Evolutionary conservation across 2,797 vertebrate genomes (phyloP).

Genomic region (Yasuhikotakia modesta): DNA sequence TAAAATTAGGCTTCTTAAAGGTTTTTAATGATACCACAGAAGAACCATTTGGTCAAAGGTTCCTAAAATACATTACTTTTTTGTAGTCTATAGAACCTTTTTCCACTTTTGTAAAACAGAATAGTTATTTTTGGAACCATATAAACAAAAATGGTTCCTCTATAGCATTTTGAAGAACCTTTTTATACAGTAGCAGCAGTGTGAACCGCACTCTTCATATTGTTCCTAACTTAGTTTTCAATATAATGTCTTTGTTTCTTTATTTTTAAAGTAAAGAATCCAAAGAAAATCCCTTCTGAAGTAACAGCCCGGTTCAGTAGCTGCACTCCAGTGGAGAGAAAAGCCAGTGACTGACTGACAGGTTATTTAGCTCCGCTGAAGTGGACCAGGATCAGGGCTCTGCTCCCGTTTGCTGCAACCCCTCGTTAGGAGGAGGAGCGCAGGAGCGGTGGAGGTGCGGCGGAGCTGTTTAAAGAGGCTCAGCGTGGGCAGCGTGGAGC

Average conservation of each 20-base stretch:
- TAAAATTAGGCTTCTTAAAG: too few species aligned
- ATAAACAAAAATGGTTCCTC: too few species aligned
- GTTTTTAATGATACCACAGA: too few species aligned
- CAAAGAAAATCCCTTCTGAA: not conserved
- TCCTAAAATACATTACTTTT: too few species aligned
- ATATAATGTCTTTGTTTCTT: too few species aligned
- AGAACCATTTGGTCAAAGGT: too few species aligned
- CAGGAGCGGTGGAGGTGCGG: constrained; percentile 32
- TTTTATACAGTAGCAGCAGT: too few species aligned
- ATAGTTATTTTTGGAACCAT: too few species aligned
- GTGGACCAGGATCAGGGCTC: constrained; percentile 8
- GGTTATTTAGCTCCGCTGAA: constrained; percentile 37
- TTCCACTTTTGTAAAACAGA: too few species aligned
- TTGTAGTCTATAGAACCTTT: too few species aligned
- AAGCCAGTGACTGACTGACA: constrained; percentile 23
- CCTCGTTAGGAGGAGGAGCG: constrained; percentile 25
- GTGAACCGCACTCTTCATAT: too few species aligned
- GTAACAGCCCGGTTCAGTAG: not conserved
- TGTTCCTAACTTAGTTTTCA: too few species aligned
- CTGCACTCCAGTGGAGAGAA: not conserved
- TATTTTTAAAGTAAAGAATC: not conserved
- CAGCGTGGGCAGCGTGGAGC: constrained; percentile 72
- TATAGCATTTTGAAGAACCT: not conserved
- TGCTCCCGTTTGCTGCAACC: constrained; percentile 46
- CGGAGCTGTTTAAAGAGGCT: constrained; percentile 65